Percentiles rank a stretch among this genome's conserved stretches.
Evolutionary conservation across 2,113 vertebrate species (phyloP).

Genomic region (Formicarius rufipectus): DNA sequence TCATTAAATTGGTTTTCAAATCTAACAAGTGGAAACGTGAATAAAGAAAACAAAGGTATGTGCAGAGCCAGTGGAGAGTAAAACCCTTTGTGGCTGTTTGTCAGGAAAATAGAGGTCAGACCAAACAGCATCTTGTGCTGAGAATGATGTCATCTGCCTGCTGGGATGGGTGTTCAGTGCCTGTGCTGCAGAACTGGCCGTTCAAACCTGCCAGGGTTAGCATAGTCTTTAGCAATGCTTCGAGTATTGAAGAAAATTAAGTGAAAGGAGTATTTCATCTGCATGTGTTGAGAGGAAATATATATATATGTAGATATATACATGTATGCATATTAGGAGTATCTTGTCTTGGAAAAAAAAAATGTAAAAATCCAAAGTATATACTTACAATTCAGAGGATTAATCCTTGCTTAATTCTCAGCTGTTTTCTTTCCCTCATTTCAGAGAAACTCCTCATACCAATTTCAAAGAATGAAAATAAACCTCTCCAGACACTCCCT

Average conservation of each 20-base stretch:
- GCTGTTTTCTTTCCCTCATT: not conserved
- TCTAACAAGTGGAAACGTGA: slow-evolving; percentile 73
- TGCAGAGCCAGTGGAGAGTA: not conserved
- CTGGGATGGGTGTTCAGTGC: not conserved
- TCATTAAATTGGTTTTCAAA: slow-evolving; percentile 76
- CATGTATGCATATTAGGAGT: fast-evolving
- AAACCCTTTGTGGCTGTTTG: not conserved
- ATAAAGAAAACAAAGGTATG: slow-evolving; percentile 81
- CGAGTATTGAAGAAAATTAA: not conserved
- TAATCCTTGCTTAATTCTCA: not conserved
- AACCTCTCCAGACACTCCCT: slow-evolving; percentile 75
- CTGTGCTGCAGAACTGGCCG: not conserved
- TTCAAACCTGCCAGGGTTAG: not conserved
- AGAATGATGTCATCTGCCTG: not conserved
- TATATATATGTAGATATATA: fast-evolving
- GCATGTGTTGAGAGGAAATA: not conserved
- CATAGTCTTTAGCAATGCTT: fast-evolving
- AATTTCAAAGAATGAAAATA: slow-evolving; percentile 75
- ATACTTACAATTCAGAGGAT: fast-evolving
- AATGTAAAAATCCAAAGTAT: not conserved
- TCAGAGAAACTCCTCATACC: slow-evolving; percentile 73
- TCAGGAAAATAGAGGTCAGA: not conserved
- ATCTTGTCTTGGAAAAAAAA: not conserved
- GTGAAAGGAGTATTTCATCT: not conserved
- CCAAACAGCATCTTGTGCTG: not conserved